Evolutionary conservation across 2,797 vertebrate species (phyloP), one percentile per base, ranked within the genome.

Genomic region (Natrix natrix): DNA sequence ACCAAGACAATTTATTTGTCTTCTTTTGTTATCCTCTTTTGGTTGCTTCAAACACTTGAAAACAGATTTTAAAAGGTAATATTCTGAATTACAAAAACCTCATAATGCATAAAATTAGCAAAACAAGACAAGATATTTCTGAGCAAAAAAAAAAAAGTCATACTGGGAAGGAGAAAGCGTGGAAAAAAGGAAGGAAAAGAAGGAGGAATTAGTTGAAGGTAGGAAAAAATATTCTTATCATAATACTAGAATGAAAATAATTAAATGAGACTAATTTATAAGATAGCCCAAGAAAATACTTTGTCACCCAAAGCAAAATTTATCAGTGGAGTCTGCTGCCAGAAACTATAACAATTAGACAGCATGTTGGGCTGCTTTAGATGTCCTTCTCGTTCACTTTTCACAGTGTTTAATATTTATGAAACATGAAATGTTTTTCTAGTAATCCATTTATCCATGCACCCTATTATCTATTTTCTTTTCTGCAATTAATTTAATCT

Each of bases 1-100:
- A 94, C 93, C 92, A 93, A 48, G 24, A 92, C 74, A 26, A 5
- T 20, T 57, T 78, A 86, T 92, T 92, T 74, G 89, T 56, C 24
- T 94, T 55, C 11, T 88, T 92, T 20, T 92, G 20, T 86, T 89
- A 60, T 20, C 16, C 91, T 24, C 4, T 78, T 93, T 1, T 0
- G 0, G 94, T 32, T 13, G 89, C 28, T 17, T 60, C 37, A 88
- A 14, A 93, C 60, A 78, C 13, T 74, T 69, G 32, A 87, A n/a
- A 60, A 37, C 17, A 91, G 43, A 4, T 86, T 93, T 92, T 89
- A 32, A 55, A 86, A 86, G 86, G 5, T 52, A 32, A 20, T 37
- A 5, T 86, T 4, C 14, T 86, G 54, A 88, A 88, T 57, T 28
- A 88, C 5, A 6, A 83, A 55, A 91, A 20, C 20, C 11, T 26